phyloP scores from a whole-genome alignment of 2,113 vertebrate species.

The Nycticryphes semicollaris region DNA sequence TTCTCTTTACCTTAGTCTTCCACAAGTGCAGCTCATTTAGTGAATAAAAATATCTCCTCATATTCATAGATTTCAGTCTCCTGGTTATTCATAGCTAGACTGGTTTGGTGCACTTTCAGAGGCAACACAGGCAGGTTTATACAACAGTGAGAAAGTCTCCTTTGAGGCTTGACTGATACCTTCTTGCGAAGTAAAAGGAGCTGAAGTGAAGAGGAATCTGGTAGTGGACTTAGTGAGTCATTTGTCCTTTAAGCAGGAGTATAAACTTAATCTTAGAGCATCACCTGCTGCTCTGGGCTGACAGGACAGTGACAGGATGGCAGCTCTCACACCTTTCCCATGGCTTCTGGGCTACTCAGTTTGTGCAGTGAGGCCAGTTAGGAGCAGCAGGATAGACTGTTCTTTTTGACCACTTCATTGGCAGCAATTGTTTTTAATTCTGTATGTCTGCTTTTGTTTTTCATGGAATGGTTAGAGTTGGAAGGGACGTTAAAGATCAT shows the following conservation, averaged over 20 bases:
- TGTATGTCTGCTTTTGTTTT: not conserved
- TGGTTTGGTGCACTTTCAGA: not conserved
- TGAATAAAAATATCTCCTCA: constrained; percentile 27
- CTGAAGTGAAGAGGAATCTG: not conserved
- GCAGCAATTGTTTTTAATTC: not conserved
- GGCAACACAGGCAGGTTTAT: not conserved
- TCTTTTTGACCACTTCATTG: not conserved
- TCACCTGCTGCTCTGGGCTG: not conserved
- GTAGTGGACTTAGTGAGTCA: not conserved
- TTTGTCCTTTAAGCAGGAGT: not conserved
- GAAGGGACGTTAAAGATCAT: too few relatives aligned
- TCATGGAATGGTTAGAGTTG: too few relatives aligned
- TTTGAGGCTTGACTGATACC: not conserved
- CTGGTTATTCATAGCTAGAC: not conserved
- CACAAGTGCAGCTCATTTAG: constrained; percentile 10
- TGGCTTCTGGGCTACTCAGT: not conserved
- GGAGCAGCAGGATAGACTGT: not conserved
- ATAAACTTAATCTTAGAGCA: not conserved
- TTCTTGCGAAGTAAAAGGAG: not conserved
- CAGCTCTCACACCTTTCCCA: accelerated
- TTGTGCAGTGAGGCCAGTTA: too few relatives aligned
- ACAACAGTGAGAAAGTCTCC: not conserved
- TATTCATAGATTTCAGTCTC: not conserved
- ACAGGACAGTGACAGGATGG: not conserved
- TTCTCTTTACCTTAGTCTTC: constrained; percentile 48